These are phyloP conservation scores for Tetranychus piercei DNA, from an alignment of 2,888 invertebrate species.

Conservation along the genomic window DNA sequence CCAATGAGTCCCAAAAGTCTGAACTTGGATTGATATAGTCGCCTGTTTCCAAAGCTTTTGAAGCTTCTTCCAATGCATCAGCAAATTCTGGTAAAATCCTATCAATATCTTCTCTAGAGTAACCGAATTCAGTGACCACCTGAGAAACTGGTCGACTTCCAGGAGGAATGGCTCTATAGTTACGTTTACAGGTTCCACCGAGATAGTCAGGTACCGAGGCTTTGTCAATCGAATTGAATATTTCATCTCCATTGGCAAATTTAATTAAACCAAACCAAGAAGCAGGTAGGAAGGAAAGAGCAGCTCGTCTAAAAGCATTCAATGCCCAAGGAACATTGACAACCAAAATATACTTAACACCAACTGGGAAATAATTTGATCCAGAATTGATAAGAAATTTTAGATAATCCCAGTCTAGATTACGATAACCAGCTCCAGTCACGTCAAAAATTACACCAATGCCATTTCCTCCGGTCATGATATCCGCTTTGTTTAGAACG, in stretches of 20 bases:
- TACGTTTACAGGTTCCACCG: conserved; percentile 19
- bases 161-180: conserved; percentile 17
- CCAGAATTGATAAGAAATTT: not conserved
- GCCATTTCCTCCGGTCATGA: conserved; percentile 16
- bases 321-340: conserved; percentile 21
- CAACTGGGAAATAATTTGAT: conserved; percentile 16
- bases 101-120: conserved; percentile 13
- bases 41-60: too few relatives aligned
- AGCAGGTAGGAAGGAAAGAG: conserved; percentile 16
- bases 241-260: conserved; percentile 15
- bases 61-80: conserved; percentile 18
- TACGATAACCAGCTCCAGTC: conserved; percentile 19
- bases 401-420: conserved; percentile 18
- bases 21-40: too few relatives aligned
- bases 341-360: conserved; percentile 20
- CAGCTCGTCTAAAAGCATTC: conserved; percentile 18
- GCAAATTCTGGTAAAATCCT: conserved; percentile 16
- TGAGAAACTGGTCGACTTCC: conserved; percentile 14
- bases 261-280: conserved; percentile 13
- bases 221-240: conserved; percentile 15
- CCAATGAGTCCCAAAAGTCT: too few relatives aligned
- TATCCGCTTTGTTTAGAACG: conserved; percentile 16
- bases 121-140: conserved; percentile 12
- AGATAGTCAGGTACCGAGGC: conserved; percentile 21
- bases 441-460: conserved; percentile 18